phyloP scores from a whole-genome alignment of 1,140 invertebrate species.

The Trichogramma pretiosum region DNA sequence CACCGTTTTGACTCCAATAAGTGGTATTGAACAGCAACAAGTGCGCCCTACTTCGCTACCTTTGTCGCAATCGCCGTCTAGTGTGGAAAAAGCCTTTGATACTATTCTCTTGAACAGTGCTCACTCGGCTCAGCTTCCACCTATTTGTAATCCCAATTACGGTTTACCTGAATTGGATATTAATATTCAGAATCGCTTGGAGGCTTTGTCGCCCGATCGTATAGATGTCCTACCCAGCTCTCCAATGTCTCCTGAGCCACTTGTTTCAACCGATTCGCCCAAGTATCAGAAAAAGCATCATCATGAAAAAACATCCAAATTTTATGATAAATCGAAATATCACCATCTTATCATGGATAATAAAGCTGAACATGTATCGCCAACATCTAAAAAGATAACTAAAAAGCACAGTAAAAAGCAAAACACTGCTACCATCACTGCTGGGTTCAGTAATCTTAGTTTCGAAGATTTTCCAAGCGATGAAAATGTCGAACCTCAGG shows the following conservation, averaged over 20 bases:
- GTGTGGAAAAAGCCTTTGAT: slow-evolving; percentile 25
- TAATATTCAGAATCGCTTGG: slow-evolving; percentile 26
- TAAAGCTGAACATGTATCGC: slow-evolving; percentile 24
- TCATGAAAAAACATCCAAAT: slow-evolving; percentile 38
- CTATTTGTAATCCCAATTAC: slow-evolving; percentile 11
- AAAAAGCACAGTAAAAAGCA: slow-evolving; percentile 30
- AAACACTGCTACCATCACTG: slow-evolving; percentile 22
- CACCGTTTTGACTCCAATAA: slow-evolving; percentile 23
- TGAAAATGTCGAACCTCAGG: slow-evolving; percentile 39
- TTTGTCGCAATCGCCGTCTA: slow-evolving; percentile 29
- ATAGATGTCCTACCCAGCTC: slow-evolving; percentile 23
- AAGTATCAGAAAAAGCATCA: slow-evolving; percentile 34
- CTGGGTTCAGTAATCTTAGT: slow-evolving; percentile 69
- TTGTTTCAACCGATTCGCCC: slow-evolving; percentile 25
- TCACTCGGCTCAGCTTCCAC: slow-evolving; percentile 13
- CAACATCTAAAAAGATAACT: slow-evolving; percentile 29
- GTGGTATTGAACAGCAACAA: slow-evolving; percentile 26
- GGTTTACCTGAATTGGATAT: slow-evolving; percentile 23
- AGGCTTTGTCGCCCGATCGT: slow-evolving; percentile 13
- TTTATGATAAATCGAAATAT: slow-evolving; percentile 46
- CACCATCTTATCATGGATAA: slow-evolving; percentile 49
- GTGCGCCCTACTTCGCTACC: slow-evolving; percentile 35
- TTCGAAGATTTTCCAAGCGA: slow-evolving; percentile 70
- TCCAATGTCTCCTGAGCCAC: slow-evolving; percentile 35
- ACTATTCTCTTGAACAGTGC: slow-evolving; percentile 26